A percentile compares a stretch with the other conserved stretches of the same genome.
These are phyloP conservation scores for Papilio dardanus DNA, from an alignment of 1,140 invertebrate genomes.

Conservation along the genomic window DNA sequence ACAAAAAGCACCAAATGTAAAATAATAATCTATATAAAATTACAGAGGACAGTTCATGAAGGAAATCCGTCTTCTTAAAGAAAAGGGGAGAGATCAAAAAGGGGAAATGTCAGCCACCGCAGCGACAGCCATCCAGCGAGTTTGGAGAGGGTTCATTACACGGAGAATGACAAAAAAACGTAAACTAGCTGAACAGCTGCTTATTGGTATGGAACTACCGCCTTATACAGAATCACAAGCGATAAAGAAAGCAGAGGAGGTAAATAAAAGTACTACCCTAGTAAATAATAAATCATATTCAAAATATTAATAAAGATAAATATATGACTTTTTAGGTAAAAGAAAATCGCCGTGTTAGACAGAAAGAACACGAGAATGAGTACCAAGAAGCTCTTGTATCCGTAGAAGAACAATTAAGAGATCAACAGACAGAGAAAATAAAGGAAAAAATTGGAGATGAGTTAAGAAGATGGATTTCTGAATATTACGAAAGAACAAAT, in stretches of 20 bases:
- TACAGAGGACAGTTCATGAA: constrained; percentile 94
- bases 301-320: not conserved
- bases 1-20: not conserved
- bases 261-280: constrained; percentile 44
- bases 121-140: constrained; percentile 90
- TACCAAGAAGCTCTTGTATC: constrained; percentile 84
- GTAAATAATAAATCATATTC: constrained; percentile 24
- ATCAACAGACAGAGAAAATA: constrained; percentile 86
- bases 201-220: constrained; percentile 89
- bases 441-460: constrained; percentile 93
- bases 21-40: constrained; percentile 13
- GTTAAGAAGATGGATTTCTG: constrained; percentile 92
- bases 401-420: constrained; percentile 84
- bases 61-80: constrained; percentile 91
- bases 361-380: constrained; percentile 83
- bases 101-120: constrained; percentile 84
- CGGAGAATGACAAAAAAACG: constrained; percentile 86
- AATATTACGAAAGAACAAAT: constrained; percentile 90
- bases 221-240: constrained; percentile 74
- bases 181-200: constrained; percentile 91
- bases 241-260: constrained; percentile 75
- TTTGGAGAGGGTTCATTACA: constrained; percentile 91
- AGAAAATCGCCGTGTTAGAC: constrained; percentile 84
- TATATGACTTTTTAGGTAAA: constrained; percentile 68
- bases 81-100: constrained; percentile 85